Percentiles rank a stretch among this genome's conserved stretches.
These are phyloP conservation scores for Mustela nigripes DNA, from an alignment of 2,113 vertebrate species.

Conservation along the genomic window DNA sequence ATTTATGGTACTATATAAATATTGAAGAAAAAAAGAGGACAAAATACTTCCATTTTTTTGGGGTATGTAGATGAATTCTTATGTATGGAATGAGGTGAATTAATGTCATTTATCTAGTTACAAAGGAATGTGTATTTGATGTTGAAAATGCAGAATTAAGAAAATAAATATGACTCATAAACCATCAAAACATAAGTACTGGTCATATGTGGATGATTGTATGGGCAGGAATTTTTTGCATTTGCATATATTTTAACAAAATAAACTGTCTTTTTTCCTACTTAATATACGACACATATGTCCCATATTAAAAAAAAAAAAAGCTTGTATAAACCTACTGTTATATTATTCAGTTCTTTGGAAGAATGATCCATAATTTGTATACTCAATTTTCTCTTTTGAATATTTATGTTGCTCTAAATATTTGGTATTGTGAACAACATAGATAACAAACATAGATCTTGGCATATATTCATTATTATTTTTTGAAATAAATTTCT, in stretches of 20 bases:
- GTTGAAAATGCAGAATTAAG: not conserved
- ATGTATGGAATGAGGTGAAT: not conserved
- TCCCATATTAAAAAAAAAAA: constrained; percentile 19
- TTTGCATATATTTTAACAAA: constrained; percentile 53
- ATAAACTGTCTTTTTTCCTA: not conserved
- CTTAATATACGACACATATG: not conserved
- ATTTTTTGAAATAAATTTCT: not conserved
- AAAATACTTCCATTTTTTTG: not conserved
- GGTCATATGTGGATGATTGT: not conserved
- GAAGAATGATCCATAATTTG: not conserved
- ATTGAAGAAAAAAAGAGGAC: not conserved
- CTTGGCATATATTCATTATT: not conserved
- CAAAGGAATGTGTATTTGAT: not conserved
- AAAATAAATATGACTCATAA: not conserved
- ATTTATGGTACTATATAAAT: not conserved
- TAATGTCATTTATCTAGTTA: not conserved
- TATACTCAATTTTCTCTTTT: constrained; percentile 10
- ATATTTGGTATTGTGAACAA: constrained; percentile 5
- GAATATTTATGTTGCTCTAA: constrained; percentile 1
- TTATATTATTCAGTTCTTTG: constrained; percentile 37
- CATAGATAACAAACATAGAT: not conserved
- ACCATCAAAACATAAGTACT: not conserved
- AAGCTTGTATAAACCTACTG: not conserved
- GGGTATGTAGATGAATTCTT: not conserved
- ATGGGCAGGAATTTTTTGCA: not conserved